These are phyloP conservation scores for Montipora efflorescens DNA, from an alignment of 64 coral and sea anemone genomes.

Conservation along the genomic window DNA sequence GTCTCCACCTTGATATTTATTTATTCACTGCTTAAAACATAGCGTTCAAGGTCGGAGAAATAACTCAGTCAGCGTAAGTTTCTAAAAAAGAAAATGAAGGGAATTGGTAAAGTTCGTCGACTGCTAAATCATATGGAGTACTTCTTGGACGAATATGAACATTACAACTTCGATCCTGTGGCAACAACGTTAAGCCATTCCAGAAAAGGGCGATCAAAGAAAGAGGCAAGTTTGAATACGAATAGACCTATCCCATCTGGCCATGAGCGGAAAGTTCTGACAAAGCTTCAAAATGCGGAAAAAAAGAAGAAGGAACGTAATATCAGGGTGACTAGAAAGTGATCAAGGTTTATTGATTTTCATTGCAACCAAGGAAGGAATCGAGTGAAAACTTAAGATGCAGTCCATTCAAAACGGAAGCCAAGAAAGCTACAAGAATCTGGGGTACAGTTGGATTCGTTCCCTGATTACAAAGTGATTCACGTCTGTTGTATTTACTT, in stretches of 20 bases:
- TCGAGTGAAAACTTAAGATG: not conserved
- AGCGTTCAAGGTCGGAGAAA: not conserved
- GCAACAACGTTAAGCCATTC: slow-evolving; percentile 56
- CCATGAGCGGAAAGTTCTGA: slow-evolving; percentile 85
- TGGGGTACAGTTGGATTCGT: not conserved
- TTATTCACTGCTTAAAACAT: not conserved
- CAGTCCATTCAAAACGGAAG: not conserved
- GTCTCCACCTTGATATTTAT: not conserved
- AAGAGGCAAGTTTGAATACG: slow-evolving; percentile 86
- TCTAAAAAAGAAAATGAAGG: slow-evolving; percentile 65
- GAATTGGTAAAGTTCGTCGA: slow-evolving; percentile 61
- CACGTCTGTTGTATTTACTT: not conserved
- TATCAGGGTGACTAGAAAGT: not conserved
- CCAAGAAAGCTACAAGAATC: not conserved
- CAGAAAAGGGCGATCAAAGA: slow-evolving; percentile 86
- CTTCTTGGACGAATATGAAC: slow-evolving; percentile 88
- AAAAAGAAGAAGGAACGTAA: slow-evolving; percentile 71
- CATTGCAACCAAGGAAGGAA: not conserved
- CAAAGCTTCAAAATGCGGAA: slow-evolving; percentile 84
- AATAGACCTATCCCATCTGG: slow-evolving; percentile 84
- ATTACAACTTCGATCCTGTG: slow-evolving; percentile 78
- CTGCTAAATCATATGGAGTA: slow-evolving; percentile 66
- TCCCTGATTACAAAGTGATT: not conserved
- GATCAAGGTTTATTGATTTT: not conserved
- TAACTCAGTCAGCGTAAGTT: not conserved